Percentiles rank a stretch among this genome's conserved stretches.
These are phyloP conservation scores for Zaprionus gabonicus DNA, from an alignment of 1,140 invertebrate species.

Conservation along the genomic window DNA sequence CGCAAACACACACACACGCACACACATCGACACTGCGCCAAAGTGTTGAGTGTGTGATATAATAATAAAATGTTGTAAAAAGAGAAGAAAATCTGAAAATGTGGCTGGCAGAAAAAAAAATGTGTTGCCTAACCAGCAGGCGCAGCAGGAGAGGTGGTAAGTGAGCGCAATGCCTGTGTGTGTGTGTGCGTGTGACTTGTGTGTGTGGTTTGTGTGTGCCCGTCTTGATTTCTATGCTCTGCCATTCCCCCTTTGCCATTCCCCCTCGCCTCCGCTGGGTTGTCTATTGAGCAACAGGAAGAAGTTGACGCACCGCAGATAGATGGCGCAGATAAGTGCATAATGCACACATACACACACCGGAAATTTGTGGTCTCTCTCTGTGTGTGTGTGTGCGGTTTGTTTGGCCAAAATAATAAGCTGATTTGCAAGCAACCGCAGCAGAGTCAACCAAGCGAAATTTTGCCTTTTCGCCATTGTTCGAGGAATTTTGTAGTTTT, in stretches of 20 bases:
- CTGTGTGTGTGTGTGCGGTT: conserved; percentile 15
- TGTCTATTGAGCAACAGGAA: conserved; percentile 53
- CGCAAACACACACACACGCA: conserved; percentile 17
- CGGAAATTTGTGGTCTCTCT: conserved; percentile 63
- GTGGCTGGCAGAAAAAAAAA: conserved; percentile 38
- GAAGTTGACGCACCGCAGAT: conserved; percentile 67
- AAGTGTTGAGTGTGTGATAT: conserved; percentile 73
- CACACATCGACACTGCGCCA: conserved; percentile 52
- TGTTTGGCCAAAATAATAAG: conserved; percentile 53
- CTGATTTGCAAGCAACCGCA: conserved; percentile 54
- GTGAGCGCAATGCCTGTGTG: neutral
- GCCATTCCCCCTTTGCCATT: neutral
- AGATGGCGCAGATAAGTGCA: conserved; percentile 76
- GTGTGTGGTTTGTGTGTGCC: conserved; percentile 10
- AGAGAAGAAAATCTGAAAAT: conserved; percentile 28
- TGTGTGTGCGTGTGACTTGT: neutral
- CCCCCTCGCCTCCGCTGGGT: neutral
- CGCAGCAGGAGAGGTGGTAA: conserved; percentile 42
- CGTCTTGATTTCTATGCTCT: conserved; percentile 13
- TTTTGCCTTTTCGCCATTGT: conserved; percentile 46
- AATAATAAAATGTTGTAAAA: conserved; percentile 49
- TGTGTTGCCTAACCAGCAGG: conserved; percentile 67
- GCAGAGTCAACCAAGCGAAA: conserved; percentile 28
- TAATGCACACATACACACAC: conserved; percentile 48
- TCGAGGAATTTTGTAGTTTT: conserved; percentile 45